Evolutionary conservation across 2,797 vertebrate genomes (phyloP).

Genomic region (Bovichtus variegatus): DNA sequence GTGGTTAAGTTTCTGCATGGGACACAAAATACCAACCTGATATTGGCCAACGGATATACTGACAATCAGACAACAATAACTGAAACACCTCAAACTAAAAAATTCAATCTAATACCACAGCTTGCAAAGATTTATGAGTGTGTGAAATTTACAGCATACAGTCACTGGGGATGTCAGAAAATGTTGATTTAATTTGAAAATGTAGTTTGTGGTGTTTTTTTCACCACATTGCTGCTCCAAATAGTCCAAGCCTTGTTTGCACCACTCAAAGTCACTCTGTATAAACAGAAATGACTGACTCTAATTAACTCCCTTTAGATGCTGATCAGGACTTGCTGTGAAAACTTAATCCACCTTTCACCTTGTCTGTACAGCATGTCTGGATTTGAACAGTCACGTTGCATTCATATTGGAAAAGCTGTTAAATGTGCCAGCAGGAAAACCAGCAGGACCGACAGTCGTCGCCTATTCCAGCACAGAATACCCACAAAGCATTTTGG

Average conservation of each 20-base stretch:
- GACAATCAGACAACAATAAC: background rate
- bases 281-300: conserved; percentile 6
- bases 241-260: background rate
- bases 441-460: conserved; percentile 47
- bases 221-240: background rate
- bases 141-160: background rate
- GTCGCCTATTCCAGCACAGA: conserved; percentile 46
- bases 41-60: background rate
- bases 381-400: conserved; percentile 25
- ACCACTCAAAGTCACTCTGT: background rate
- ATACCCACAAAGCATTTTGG: conserved; percentile 56
- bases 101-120: background rate
- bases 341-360: conserved; percentile 28
- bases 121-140: background rate
- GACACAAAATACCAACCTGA: background rate
- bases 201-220: background rate
- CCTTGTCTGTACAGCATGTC: conserved; percentile 12
- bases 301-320: conserved; percentile 11
- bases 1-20: background rate
- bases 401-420: conserved; percentile 30
- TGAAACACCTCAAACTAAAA: background rate
- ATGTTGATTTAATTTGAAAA: background rate
- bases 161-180: background rate
- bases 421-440: conserved; percentile 55
- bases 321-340: conserved; percentile 19